These are phyloP conservation scores for Semibalanus balanoides DNA, from an alignment of 1,140 invertebrate genomes.

Conservation along the genomic window DNA sequence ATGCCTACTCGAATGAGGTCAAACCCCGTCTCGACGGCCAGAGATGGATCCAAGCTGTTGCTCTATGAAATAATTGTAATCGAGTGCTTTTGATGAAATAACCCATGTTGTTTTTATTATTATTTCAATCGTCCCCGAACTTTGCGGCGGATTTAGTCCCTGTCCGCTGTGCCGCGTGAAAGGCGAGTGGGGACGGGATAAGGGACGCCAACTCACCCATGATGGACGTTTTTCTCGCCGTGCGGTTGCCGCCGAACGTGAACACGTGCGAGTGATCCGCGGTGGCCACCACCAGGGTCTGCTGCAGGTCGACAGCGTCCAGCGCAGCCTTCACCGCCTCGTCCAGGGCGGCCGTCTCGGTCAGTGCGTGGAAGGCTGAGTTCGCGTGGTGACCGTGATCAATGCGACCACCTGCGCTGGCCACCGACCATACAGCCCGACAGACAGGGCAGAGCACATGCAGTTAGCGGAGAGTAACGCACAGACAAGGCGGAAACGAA, in stretches of 20 bases:
- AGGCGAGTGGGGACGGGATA: not conserved
- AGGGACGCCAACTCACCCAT: conserved; percentile 37
- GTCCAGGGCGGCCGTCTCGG: conserved; percentile 61
- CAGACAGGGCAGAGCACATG: not conserved
- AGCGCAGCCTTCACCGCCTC: conserved; percentile 52
- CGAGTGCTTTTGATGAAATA: too few relatives aligned
- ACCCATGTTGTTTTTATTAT: too few relatives aligned
- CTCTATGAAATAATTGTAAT: too few relatives aligned
- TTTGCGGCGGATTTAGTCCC: too few relatives aligned
- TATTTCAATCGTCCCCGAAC: too few relatives aligned
- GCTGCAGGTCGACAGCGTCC: conserved; percentile 46
- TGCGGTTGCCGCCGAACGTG: conserved; percentile 54
- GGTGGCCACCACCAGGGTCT: conserved; percentile 62
- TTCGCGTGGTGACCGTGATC: conserved; percentile 32
- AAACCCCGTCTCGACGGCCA: too few relatives aligned
- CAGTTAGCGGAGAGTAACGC: not conserved
- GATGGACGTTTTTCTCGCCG: conserved; percentile 47
- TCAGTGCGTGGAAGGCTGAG: conserved; percentile 55
- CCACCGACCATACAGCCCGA: too few relatives aligned
- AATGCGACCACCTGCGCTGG: conserved; percentile 49
- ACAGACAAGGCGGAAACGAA: not conserved
- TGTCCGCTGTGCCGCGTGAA: too few relatives aligned
- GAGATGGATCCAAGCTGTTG: too few relatives aligned
- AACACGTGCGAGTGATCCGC: conserved; percentile 69
- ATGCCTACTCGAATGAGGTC: too few relatives aligned